Conservation (phyloP, 1,140 invertebrate species). For the Nomia melanderi region DNA sequence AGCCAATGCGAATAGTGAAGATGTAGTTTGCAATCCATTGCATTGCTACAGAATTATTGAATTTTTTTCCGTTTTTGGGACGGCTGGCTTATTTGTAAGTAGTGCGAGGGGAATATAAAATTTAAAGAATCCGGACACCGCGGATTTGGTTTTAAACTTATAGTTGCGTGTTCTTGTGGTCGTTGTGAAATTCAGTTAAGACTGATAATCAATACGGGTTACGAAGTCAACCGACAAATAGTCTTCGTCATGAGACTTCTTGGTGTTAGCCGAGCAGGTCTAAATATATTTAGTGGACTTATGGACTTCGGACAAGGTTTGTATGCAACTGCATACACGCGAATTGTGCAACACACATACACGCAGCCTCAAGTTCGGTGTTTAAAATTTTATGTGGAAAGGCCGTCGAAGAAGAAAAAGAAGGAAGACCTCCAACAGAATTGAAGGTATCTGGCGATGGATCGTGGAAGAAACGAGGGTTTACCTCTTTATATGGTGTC, state of each 20-base stretch:
- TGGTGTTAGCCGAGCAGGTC: conserved; percentile 31
- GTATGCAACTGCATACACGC: background rate
- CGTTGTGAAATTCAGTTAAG: conserved; percentile 29
- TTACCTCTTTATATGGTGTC: conserved; percentile 4
- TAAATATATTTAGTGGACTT: conserved; percentile 37
- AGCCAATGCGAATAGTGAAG: background rate
- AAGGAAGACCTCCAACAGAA: background rate
- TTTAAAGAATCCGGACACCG: conserved; percentile 31
- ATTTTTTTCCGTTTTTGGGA: conserved; percentile 42
- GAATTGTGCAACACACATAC: conserved; percentile 9
- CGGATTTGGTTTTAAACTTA: conserved; percentile 46
- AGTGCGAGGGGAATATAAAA: conserved; percentile 34
- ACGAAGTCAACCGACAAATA: conserved; percentile 44
- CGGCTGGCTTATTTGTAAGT: conserved; percentile 36
- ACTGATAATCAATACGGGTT: conserved; percentile 25
- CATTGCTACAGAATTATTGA: conserved; percentile 31
- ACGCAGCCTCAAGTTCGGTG: conserved; percentile 6
- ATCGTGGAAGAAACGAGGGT: conserved; percentile 10
- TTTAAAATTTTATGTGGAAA: conserved; percentile 18
- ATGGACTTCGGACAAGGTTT: conserved; percentile 32
- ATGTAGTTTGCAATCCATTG: background rate
- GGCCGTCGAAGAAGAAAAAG: conserved; percentile 22
- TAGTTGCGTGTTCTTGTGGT: conserved; percentile 25
- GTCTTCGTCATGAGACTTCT: conserved; percentile 42
- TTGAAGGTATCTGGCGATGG: conserved; percentile 18